A percentile compares a stretch with the other conserved stretches of the same genome.
Evolutionary conservation across 1,140 invertebrate genomes (phyloP).

Genomic region (Protaetia brevitarsis): DNA sequence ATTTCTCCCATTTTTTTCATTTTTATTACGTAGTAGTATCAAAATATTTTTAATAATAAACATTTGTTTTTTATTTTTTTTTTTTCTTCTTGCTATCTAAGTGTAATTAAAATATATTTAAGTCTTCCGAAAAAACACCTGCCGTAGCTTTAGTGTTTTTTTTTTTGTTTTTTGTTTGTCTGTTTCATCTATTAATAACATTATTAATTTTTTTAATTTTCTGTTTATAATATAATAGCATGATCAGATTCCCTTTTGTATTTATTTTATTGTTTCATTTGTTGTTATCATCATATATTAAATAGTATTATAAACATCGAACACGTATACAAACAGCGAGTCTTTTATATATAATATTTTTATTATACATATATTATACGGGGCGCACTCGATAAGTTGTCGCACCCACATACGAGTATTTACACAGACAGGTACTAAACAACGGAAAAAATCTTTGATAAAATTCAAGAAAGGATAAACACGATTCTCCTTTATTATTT

Average conservation of each 20-base stretch:
- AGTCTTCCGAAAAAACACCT: conserved; percentile 33
- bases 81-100: too few species aligned
- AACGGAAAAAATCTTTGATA: background rate
- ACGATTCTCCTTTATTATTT: conserved; percentile 2
- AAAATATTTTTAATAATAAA: conserved; percentile 47
- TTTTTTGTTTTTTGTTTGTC: background rate
- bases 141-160: background rate
- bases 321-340: conserved; percentile 41
- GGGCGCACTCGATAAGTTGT: conserved; percentile 37
- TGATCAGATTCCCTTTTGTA: background rate
- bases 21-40: conserved; percentile 42
- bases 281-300: conserved; percentile 13
- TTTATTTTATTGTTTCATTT: background rate
- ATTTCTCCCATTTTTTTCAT: conserved; percentile 29
- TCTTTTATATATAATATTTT: too few species aligned
- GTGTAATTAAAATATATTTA: conserved; percentile 46
- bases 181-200: background rate
- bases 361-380: conserved; percentile 36
- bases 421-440: conserved; percentile 35
- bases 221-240: too few species aligned
- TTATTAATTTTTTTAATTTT: too few species aligned
- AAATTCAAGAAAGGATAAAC: background rate
- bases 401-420: conserved; percentile 32
- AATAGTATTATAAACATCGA: too few species aligned
- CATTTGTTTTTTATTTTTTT: conserved; percentile 42